A percentile compares a stretch with the other conserved stretches of the same genome.
These are phyloP conservation scores for Lacanobia wlatinum DNA, from an alignment of 2,888 invertebrate genomes.

Conservation along the genomic window DNA sequence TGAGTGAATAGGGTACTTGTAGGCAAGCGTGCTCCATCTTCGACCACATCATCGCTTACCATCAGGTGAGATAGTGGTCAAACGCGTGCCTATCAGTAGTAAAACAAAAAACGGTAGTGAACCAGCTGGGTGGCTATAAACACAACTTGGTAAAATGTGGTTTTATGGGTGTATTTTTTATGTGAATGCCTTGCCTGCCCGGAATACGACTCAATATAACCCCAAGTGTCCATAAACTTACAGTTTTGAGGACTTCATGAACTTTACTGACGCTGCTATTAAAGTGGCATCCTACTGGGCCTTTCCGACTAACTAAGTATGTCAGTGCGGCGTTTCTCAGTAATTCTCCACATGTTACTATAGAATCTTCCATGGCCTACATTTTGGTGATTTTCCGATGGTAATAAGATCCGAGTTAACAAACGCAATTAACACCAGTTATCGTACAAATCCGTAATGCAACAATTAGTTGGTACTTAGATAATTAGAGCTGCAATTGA, in stretches of 20 bases:
- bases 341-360: slow-evolving; percentile 7
- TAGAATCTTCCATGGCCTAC: slow-evolving; percentile 59
- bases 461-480: slow-evolving; percentile 30
- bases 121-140: neutral
- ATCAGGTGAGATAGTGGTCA: no score
- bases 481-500: slow-evolving; percentile 2
- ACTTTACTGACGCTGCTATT: neutral
- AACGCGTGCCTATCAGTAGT: no score
- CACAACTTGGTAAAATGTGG: neutral
- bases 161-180: neutral
- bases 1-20: no score
- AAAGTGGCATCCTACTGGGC: neutral
- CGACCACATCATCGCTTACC: no score
- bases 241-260: neutral
- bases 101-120: no score
- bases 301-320: neutral
- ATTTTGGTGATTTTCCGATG: slow-evolving; percentile 59
- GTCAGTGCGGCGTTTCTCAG: neutral
- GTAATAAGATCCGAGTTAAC: slow-evolving; percentile 40
- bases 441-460: slow-evolving; percentile 51
- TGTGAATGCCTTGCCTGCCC: neutral
- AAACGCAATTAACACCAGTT: slow-evolving; percentile 56
- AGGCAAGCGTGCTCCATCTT: no score
- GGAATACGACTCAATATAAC: neutral
- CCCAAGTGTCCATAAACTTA: neutral